phyloP scores from a whole-genome alignment of 2,888 invertebrate genomes.

The Elysia crispata region DNA sequence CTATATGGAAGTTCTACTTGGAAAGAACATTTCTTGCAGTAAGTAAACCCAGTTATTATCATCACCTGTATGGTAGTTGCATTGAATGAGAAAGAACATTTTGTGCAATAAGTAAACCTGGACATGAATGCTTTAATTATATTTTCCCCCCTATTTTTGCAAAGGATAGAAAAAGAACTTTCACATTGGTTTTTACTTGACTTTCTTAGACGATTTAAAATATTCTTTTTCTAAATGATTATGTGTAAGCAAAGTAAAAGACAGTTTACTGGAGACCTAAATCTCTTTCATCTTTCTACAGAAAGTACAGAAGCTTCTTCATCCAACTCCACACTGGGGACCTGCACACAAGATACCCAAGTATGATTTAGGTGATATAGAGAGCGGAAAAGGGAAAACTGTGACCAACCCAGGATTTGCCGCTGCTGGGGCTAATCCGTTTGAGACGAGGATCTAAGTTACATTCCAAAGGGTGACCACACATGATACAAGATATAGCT shows the following conservation, averaged over 20 bases:
- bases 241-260: no score
- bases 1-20: slow-evolving; percentile 68
- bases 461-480: no score
- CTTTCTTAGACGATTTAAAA: no score
- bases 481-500: no score
- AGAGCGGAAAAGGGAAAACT: slow-evolving; percentile 55
- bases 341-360: slow-evolving; percentile 73
- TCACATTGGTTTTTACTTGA: no score
- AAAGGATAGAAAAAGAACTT: background rate
- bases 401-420: slow-evolving; percentile 68
- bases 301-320: slow-evolving; percentile 83
- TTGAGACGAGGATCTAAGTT: slow-evolving; percentile 56
- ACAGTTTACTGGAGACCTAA: no score
- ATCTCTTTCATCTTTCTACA: slow-evolving; percentile 64
- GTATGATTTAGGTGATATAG: slow-evolving; percentile 57
- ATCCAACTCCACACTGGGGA: slow-evolving; percentile 87
- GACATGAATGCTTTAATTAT: no score
- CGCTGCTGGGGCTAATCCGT: slow-evolving; percentile 47
- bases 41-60: slow-evolving; percentile 81
- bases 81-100: no score
- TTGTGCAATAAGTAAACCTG: no score
- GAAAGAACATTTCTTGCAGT: slow-evolving; percentile 73
- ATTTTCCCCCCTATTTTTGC: background rate
- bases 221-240: no score
- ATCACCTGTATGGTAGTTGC: slow-evolving; percentile 81